Evolutionary conservation across 2,888 invertebrate species (phyloP).

Genomic region (Schizotus pectinicornis): DNA sequence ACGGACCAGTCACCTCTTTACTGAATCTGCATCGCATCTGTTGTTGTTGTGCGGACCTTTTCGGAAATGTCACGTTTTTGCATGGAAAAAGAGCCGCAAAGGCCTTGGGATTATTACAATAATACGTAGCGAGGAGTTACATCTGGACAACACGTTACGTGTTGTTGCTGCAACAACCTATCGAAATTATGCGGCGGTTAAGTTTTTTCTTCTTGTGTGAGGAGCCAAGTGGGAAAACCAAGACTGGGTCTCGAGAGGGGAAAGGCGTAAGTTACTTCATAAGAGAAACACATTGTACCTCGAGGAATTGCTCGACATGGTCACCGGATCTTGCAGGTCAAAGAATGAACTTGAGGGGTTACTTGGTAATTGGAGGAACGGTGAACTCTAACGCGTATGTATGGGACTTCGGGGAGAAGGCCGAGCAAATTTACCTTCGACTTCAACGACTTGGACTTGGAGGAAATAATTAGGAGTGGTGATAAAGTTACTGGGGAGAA

Average conservation of each 20-base stretch:
- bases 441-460: not conserved
- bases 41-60: constrained; percentile 25
- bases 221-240: constrained; percentile 10
- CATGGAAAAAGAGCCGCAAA: constrained; percentile 2
- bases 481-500: too few species aligned
- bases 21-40: constrained; percentile 29
- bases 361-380: constrained; percentile 49
- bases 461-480: too few species aligned
- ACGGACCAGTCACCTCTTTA: constrained; percentile 26
- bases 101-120: constrained; percentile 3
- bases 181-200: constrained; percentile 3
- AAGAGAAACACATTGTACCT: constrained; percentile 57
- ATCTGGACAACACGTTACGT: too few species aligned
- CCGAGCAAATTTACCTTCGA: not conserved
- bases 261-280: constrained; percentile 50
- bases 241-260: constrained; percentile 40
- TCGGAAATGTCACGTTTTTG: constrained; percentile 30
- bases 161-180: too few species aligned
- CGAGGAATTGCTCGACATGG: constrained; percentile 55
- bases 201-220: not conserved
- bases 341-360: constrained; percentile 53
- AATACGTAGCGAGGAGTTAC: too few species aligned
- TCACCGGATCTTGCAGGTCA: constrained; percentile 55
- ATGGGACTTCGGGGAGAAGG: constrained; percentile 39
- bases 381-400: constrained; percentile 47